Evolutionary conservation across 2,113 vertebrate species (phyloP), one percentile per base, ranked within the genome.

Genomic region (Phyllopteryx taeniolatus): DNA sequence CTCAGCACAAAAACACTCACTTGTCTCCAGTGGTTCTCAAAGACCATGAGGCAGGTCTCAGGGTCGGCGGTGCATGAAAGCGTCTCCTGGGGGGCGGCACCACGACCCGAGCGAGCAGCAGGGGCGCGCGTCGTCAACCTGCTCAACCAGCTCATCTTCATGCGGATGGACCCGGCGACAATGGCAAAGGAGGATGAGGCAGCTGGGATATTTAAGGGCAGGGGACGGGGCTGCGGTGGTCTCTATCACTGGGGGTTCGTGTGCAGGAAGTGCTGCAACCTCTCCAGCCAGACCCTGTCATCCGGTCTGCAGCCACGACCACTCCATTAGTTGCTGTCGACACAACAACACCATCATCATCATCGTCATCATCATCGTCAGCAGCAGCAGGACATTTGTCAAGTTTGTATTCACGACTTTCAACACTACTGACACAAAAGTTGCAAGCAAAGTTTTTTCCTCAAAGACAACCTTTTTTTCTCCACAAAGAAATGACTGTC

Each of bases 21-120:
- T 94, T 98, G 96, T 79, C 94, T 94, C 96, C 96, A 98, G 87
- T 98, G 96, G 90, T 98, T 98, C 89, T 96, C 94, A 89, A 98
- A 98, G 78, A 98, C 96, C 94, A 98, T 98, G 66, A 97, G 93
- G 90, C 96, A 98, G 54, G 96, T 98, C 88, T 98, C 96, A 0
- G 96, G 96, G 89, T 98, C 96, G 0, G 96, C 96, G 0, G 91
- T 94, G 86, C 95, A 94, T 0, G 94, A 94, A 56, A 91, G 90
- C 76, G 95, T 93, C 22, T 61, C 59, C 14, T 61, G 59, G 59
- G 91, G 91, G 74, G 91, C 89, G 67, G 91, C 72, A 0, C 85
- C 92, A 66, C 93, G 92, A 74, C 92, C 89, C 6, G 92, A 77
- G 64, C 94, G 91, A 74, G 89, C 92, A 70, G 93, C 94, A 0